Evolutionary conservation across 2,113 vertebrate species (phyloP).

Genomic region (Thinocorus orbignyianus): DNA sequence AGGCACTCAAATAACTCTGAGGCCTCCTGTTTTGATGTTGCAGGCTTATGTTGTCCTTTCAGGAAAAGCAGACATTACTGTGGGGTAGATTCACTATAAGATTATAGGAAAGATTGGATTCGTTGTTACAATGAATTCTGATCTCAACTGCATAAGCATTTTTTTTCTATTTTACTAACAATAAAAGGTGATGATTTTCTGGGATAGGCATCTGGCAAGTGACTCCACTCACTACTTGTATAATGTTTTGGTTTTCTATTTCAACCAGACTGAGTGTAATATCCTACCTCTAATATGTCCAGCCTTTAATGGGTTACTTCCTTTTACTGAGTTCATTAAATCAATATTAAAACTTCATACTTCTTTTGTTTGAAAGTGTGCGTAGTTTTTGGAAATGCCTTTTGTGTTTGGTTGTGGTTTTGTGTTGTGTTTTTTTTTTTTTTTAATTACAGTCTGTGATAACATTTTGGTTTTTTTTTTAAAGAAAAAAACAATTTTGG

Average conservation of each 20-base stretch:
- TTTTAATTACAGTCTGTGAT: background rate
- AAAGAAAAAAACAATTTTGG: background rate
- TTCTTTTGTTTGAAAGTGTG: background rate
- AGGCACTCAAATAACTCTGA: background rate
- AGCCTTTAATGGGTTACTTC: background rate
- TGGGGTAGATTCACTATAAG: background rate
- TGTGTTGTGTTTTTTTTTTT: background rate
- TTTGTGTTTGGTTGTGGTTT: too few species aligned
- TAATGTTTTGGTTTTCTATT: background rate
- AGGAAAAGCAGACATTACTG: background rate
- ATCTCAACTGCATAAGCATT: background rate
- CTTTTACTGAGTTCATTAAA: background rate
- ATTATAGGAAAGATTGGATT: background rate
- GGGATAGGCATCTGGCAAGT: background rate
- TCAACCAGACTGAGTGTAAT: background rate
- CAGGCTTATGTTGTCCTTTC: background rate
- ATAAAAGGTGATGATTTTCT: background rate
- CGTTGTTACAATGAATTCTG: background rate
- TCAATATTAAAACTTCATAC: background rate
- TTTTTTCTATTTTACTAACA: background rate
- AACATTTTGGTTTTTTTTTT: background rate
- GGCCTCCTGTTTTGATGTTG: background rate
- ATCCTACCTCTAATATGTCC: background rate
- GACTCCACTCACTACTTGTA: background rate
- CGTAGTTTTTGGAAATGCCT: background rate